phyloP scores from a whole-genome alignment of 1,140 invertebrate genomes.

The Helicoverpa zea region DNA sequence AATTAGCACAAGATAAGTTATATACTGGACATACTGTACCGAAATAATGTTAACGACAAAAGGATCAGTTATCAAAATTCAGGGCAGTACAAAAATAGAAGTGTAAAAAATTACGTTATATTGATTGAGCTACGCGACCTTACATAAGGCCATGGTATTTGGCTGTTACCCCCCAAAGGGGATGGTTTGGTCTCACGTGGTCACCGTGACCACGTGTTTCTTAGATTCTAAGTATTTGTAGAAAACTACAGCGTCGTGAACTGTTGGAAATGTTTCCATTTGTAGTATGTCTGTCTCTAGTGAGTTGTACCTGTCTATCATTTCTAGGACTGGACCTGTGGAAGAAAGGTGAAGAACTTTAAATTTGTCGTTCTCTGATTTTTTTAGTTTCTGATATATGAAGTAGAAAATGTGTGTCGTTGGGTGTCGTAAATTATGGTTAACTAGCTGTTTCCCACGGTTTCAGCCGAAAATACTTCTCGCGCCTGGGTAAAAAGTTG shows the following conservation, averaged over 20 bases:
- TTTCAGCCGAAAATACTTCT: too few relatives aligned
- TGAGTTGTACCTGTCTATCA: slow-evolving; percentile 88
- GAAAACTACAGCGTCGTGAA: slow-evolving; percentile 91
- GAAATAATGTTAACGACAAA: neutral
- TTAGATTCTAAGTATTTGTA: slow-evolving; percentile 76
- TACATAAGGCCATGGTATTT: slow-evolving; percentile 11
- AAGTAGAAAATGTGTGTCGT: neutral
- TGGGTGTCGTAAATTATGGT: neutral
- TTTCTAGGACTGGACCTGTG: slow-evolving; percentile 88
- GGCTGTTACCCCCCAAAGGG: neutral
- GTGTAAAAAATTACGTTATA: neutral
- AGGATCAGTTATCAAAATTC: neutral
- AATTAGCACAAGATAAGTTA: too few relatives aligned
- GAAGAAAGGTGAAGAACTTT: slow-evolving; percentile 48
- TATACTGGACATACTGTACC: too few relatives aligned
- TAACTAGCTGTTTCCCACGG: slow-evolving; percentile 14
- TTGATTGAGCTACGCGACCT: slow-evolving; percentile 13
- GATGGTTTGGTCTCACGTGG: slow-evolving; percentile 57
- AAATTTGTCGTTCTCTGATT: neutral
- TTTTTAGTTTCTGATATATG: too few relatives aligned
- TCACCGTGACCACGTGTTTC: slow-evolving; percentile 62
- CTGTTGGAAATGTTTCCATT: slow-evolving; percentile 89
- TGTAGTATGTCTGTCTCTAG: slow-evolving; percentile 86
- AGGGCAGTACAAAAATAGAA: slow-evolving; percentile 12
- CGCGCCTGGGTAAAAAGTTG: too few relatives aligned